These are phyloP conservation scores for Clepsis dumicolana DNA, from an alignment of 2,888 invertebrate genomes.

Conservation along the genomic window DNA sequence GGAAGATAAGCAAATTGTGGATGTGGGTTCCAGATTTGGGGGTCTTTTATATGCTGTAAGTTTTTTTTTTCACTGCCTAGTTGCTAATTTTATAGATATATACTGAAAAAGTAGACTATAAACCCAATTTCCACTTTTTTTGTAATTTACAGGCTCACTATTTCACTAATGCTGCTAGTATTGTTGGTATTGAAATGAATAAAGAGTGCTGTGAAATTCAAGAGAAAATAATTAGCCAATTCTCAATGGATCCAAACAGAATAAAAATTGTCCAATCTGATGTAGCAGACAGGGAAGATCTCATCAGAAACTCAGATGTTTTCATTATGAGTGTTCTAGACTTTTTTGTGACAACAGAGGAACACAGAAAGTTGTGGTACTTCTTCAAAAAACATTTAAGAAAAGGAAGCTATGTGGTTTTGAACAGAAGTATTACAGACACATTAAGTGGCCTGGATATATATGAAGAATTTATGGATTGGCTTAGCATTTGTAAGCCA, in stretches of 20 bases:
- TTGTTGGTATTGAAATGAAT: slow-evolving; percentile 90
- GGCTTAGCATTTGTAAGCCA: slow-evolving; percentile 78
- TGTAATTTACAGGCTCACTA: slow-evolving; percentile 85
- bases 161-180: slow-evolving; percentile 84
- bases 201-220: slow-evolving; percentile 88
- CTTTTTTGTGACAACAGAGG: slow-evolving; percentile 87
- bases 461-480: slow-evolving; percentile 77
- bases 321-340: slow-evolving; percentile 90
- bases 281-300: slow-evolving; percentile 83
- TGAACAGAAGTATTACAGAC: slow-evolving; percentile 85
- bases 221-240: slow-evolving; percentile 83
- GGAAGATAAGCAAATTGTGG: slow-evolving; percentile 86
- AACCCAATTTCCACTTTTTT: slow-evolving; percentile 22
- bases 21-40: slow-evolving; percentile 90
- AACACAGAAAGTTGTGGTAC: slow-evolving; percentile 87
- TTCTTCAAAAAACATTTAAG: slow-evolving; percentile 84
- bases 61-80: slow-evolving; percentile 40
- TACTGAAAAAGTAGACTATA: background rate
- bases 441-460: slow-evolving; percentile 79
- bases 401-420: slow-evolving; percentile 86
- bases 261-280: slow-evolving; percentile 86
- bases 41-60: slow-evolving; percentile 89
- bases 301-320: slow-evolving; percentile 86
- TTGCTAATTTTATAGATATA: background rate
- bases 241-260: slow-evolving; percentile 78